phyloP scores from a whole-genome alignment of 2,888 invertebrate genomes.

The Nipponacmea schrenckii region DNA sequence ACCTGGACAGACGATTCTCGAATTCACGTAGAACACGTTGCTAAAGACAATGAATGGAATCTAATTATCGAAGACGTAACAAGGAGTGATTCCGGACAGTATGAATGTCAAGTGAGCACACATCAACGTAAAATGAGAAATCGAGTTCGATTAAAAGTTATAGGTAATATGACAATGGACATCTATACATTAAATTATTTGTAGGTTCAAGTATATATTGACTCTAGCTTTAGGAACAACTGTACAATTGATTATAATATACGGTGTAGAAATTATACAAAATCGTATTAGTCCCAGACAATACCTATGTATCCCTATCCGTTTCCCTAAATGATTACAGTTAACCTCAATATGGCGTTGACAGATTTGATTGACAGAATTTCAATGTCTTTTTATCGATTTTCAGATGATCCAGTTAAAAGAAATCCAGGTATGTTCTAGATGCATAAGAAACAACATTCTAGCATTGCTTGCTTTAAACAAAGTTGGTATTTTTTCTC shows the following conservation, averaged over 20 bases:
- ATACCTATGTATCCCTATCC: too few species aligned
- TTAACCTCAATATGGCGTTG: too few species aligned
- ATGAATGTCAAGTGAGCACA: conserved; percentile 38
- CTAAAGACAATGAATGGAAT: conserved; percentile 33
- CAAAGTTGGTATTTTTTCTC: background rate
- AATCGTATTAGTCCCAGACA: too few species aligned
- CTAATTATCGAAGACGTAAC: conserved; percentile 31
- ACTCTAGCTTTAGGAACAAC: too few species aligned
- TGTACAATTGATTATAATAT: too few species aligned
- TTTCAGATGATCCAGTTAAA: conserved; percentile 32
- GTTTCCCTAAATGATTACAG: too few species aligned
- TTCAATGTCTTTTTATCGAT: background rate
- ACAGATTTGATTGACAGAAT: too few species aligned
- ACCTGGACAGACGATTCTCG: conserved; percentile 35
- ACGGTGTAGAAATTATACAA: too few species aligned
- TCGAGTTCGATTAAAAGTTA: conserved; percentile 26
- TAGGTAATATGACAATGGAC: conserved; percentile 23
- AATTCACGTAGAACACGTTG: conserved; percentile 28
- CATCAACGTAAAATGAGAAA: conserved; percentile 30
- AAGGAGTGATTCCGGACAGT: conserved; percentile 28
- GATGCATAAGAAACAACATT: background rate
- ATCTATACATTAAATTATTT: too few species aligned
- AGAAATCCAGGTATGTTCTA: conserved; percentile 30
- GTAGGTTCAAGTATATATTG: too few species aligned
- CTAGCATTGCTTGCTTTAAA: background rate